Evolutionary conservation across 2,888 invertebrate species (phyloP).

Genomic region (Lasioglossum calceatum): DNA sequence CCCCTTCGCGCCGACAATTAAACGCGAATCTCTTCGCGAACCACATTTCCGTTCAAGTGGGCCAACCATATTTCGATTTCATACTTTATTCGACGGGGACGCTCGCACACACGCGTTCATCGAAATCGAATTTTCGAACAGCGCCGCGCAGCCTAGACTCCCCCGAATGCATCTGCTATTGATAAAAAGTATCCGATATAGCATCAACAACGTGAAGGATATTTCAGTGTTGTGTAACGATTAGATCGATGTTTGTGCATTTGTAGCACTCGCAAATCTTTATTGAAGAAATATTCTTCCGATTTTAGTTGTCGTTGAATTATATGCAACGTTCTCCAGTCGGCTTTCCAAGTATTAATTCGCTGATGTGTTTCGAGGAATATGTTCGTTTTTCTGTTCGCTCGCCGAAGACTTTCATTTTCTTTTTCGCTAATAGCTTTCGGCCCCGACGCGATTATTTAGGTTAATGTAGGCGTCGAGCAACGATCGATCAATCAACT

Average conservation of each 20-base stretch:
- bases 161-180: neutral
- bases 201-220: neutral
- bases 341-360: neutral
- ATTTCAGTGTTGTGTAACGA: neutral
- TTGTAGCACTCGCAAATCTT: no score
- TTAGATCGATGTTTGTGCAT: neutral
- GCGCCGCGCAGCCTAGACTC: neutral
- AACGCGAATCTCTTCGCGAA: neutral
- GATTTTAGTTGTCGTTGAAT: neutral
- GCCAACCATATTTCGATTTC: neutral
- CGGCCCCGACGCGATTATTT: neutral
- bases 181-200: neutral
- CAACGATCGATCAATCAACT: slow-evolving; percentile 43
- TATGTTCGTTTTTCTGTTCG: neutral
- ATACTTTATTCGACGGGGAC: neutral
- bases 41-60: neutral
- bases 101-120: neutral
- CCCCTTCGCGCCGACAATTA: neutral
- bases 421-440: neutral
- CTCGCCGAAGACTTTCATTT: neutral
- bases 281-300: neutral
- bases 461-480: slow-evolving; percentile 19
- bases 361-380: neutral
- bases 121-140: neutral
- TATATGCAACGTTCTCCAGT: neutral